These are phyloP conservation scores for Nematopogon swammerdamellus DNA, from an alignment of 2,888 invertebrate species.

Conservation along the genomic window DNA sequence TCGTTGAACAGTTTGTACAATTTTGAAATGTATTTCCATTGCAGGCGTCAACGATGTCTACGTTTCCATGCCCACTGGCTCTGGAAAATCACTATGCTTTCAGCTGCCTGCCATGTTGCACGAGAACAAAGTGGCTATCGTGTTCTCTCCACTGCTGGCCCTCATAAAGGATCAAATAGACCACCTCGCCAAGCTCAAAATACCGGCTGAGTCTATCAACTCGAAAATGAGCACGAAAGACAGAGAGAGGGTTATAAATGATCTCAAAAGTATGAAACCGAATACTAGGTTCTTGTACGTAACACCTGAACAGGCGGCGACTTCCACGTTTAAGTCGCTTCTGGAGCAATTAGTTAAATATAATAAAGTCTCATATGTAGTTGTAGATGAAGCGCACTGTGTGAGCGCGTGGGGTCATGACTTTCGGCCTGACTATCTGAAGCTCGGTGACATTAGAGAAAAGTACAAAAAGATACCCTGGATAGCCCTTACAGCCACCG, in stretches of 20 bases:
- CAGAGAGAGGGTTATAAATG: slow-evolving; percentile 70
- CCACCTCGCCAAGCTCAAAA: slow-evolving; percentile 72
- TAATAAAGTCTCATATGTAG: slow-evolving; percentile 81
- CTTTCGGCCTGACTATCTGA: slow-evolving; percentile 92
- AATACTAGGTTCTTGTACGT: slow-evolving; percentile 85
- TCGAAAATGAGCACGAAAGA: slow-evolving; percentile 83
- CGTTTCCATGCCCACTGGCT: slow-evolving; percentile 98
- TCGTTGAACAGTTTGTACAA: too few relatives aligned
- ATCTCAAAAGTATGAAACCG: slow-evolving; percentile 71
- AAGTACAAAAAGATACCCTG: slow-evolving; percentile 70
- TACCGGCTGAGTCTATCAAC: slow-evolving; percentile 86
- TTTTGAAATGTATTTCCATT: too few relatives aligned
- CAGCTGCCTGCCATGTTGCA: slow-evolving; percentile 90
- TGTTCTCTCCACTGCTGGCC: slow-evolving; percentile 94
- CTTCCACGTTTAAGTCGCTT: slow-evolving; percentile 67
- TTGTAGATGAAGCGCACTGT: slow-evolving; percentile 97
- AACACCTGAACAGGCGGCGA: slow-evolving; percentile 94
- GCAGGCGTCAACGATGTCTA: slow-evolving; percentile 86
- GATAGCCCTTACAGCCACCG: slow-evolving; percentile 96
- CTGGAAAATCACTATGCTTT: slow-evolving; percentile 96
- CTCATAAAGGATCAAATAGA: slow-evolving; percentile 97
- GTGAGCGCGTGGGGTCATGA: slow-evolving; percentile 99
- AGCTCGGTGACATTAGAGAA: slow-evolving; percentile 64
- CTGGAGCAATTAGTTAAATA: slow-evolving; percentile 67
- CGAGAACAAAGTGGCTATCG: slow-evolving; percentile 79